Evolutionary conservation across 53 echinoderm and acorn worm species (phyloP).

Genomic region (Arbacia lixula): DNA sequence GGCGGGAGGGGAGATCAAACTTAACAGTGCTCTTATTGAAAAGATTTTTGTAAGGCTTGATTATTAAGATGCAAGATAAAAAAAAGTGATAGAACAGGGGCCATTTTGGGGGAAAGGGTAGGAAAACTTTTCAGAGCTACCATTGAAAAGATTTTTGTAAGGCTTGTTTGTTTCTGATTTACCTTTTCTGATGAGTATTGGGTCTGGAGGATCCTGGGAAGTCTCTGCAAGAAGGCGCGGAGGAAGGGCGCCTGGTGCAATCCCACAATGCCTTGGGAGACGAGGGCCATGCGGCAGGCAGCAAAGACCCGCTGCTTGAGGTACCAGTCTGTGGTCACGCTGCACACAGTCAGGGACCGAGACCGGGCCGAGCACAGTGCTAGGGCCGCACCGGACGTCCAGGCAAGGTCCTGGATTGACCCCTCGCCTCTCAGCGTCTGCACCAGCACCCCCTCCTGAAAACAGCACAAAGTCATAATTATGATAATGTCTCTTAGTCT

Average conservation of each 20-base stretch:
- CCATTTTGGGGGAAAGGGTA: too few relatives aligned
- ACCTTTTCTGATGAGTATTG: constrained; percentile 99
- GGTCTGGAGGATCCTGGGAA: constrained; percentile 92
- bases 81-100: too few relatives aligned
- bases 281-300: constrained; percentile 84
- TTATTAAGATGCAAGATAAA: too few relatives aligned
- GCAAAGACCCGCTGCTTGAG: constrained; percentile 81
- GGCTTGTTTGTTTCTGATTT: too few relatives aligned
- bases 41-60: too few relatives aligned
- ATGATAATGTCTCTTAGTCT: too few relatives aligned
- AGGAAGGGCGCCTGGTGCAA: constrained; percentile 94
- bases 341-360: constrained; percentile 71
- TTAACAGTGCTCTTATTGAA: too few relatives aligned
- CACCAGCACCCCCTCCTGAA: constrained; percentile 79
- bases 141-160: too few relatives aligned
- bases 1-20: too few relatives aligned
- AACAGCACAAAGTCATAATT: too few relatives aligned
- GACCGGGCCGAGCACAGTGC: constrained; percentile 76
- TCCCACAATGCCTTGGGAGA: constrained; percentile 87
- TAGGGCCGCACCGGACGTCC: constrained; percentile 78
- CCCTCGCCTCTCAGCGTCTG: constrained; percentile 79
- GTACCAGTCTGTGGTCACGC: constrained; percentile 77
- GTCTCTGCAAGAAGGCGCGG: constrained; percentile 82
- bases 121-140: too few relatives aligned
- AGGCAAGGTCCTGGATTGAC: constrained; percentile 77